Percentiles rank a stretch among this genome's conserved stretches.
phyloP scores from a whole-genome alignment of 2,797 vertebrate genomes.

The Coccyzus lansbergi region DNA sequence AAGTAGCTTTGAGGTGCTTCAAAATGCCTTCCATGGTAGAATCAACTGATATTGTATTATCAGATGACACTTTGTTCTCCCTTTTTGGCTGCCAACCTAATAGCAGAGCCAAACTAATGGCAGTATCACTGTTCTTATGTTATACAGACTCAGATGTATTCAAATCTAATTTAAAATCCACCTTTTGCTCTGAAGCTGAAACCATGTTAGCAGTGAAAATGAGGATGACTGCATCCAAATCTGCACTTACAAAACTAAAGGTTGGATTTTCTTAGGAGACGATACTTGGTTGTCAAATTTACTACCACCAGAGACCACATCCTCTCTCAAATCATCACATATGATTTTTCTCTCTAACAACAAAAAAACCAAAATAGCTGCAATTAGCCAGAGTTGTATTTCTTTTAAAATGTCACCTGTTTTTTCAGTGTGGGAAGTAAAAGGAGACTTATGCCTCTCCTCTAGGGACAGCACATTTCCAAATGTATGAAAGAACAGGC shows the following conservation, averaged over 20 bases:
- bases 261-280: not conserved
- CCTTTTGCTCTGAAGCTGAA: slow-evolving; percentile 41
- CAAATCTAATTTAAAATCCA: slow-evolving; percentile 46
- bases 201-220: not conserved
- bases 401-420: not conserved
- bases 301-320: not conserved
- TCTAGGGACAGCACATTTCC: not conserved
- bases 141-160: slow-evolving; percentile 35
- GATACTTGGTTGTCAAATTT: not conserved
- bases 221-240: slow-evolving; percentile 12
- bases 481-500: not conserved
- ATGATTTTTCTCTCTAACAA: not conserved
- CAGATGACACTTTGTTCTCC: slow-evolving; percentile 10
- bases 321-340: not conserved
- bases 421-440: not conserved
- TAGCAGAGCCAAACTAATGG: not conserved
- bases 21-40: not conserved
- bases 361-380: not conserved
- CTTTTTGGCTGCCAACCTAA: slow-evolving; percentile 24
- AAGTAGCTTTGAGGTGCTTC: not conserved
- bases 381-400: not conserved
- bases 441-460: not conserved
- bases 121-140: not conserved
- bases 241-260: slow-evolving; percentile 45
- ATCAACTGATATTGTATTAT: not conserved